These are phyloP conservation scores for Argyresthia goedartella DNA, from an alignment of 2,888 invertebrate species.

Conservation along the genomic window DNA sequence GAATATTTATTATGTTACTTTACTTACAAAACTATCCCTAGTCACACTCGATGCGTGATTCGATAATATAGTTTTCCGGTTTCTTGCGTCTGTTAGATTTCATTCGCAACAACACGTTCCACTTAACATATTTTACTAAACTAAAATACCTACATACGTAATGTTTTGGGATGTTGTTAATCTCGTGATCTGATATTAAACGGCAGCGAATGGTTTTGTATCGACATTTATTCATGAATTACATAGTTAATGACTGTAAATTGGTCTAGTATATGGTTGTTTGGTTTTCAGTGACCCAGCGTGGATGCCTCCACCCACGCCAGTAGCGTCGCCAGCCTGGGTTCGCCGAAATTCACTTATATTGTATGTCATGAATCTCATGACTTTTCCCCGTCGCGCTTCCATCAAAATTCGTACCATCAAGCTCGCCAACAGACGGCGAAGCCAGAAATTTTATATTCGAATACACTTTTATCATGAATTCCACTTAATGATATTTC, in stretches of 20 bases:
- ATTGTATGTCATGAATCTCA: constrained; percentile 26
- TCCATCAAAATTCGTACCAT: background rate
- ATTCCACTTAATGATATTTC: too few relatives aligned
- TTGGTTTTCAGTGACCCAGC: constrained; percentile 1
- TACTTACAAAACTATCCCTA: background rate
- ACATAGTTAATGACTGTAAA: background rate
- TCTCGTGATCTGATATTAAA: background rate
- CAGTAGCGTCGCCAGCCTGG: constrained; percentile 23
- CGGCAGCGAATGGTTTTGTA: background rate
- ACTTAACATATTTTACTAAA: background rate
- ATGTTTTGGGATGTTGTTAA: background rate
- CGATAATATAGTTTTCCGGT: background rate
- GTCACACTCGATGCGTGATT: background rate
- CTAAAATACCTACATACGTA: background rate
- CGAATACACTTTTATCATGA: too few relatives aligned
- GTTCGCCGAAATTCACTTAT: constrained; percentile 31
- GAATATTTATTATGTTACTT: constrained; percentile 4
- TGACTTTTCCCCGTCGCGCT: background rate
- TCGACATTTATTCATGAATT: background rate
- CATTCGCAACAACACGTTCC: too few relatives aligned
- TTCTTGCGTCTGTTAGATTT: background rate
- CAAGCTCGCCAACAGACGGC: background rate
- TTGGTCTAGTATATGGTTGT: background rate
- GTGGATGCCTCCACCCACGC: background rate
- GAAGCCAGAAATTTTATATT: too few relatives aligned